These are phyloP conservation scores for Manacus vitellinus DNA, from an alignment of 2,113 vertebrate genomes.

Conservation along the genomic window DNA sequence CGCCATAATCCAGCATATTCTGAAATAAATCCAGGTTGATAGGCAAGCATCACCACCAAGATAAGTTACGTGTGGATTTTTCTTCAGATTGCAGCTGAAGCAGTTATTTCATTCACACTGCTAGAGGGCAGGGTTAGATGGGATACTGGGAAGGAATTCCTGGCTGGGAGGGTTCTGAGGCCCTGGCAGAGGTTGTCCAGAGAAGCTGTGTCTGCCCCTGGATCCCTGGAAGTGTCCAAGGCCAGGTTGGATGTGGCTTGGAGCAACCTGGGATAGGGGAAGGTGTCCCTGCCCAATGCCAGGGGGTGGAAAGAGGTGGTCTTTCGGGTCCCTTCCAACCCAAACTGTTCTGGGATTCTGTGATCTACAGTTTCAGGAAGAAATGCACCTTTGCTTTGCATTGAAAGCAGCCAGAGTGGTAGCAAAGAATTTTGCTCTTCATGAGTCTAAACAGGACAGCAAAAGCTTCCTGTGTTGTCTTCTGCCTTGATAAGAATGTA, in stretches of 20 bases:
- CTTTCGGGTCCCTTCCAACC: neutral
- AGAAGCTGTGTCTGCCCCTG: neutral
- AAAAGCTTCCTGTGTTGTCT: neutral
- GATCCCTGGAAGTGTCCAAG: neutral
- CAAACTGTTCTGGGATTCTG: neutral
- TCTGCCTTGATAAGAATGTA: neutral
- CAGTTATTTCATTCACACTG: neutral
- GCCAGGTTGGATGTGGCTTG: rapidly evolving
- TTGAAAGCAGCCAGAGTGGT: neutral
- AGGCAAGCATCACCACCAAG: neutral
- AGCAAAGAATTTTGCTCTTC: neutral
- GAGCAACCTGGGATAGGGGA: rapidly evolving
- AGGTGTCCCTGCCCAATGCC: neutral
- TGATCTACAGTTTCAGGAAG: neutral
- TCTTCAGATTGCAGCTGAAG: neutral
- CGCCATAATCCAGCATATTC: neutral
- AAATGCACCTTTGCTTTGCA: neutral
- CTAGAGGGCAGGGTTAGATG: rapidly evolving
- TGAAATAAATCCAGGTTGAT: neutral
- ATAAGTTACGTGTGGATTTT: neutral
- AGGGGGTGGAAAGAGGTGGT: rapidly evolving
- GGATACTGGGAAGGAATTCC: rapidly evolving
- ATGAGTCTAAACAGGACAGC: neutral
- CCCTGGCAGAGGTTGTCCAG: neutral
- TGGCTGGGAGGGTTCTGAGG: rapidly evolving